These are phyloP conservation scores for Pardosa pseudoannulata DNA, from an alignment of 2,888 invertebrate genomes.

Conservation along the genomic window DNA sequence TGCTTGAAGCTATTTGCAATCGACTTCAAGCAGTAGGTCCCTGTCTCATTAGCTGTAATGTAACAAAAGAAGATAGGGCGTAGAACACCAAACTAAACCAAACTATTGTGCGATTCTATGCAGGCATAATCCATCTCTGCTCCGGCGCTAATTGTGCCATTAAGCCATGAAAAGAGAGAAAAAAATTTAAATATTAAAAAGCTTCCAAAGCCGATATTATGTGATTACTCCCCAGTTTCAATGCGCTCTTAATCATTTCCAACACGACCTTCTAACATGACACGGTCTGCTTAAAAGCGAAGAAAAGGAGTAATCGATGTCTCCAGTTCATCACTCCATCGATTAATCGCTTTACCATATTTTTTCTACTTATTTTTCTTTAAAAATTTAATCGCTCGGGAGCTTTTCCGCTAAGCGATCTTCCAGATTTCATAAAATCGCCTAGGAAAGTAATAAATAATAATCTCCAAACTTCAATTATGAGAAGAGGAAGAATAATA, in stretches of 20 bases:
- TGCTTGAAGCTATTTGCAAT: no score
- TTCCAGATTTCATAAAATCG: background rate
- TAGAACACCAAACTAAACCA: no score
- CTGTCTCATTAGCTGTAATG: no score
- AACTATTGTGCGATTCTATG: no score
- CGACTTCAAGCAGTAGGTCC: no score
- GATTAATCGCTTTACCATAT: constrained; percentile 10
- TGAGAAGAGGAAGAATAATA: background rate
- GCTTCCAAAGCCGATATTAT: background rate
- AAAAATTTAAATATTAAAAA: no score
- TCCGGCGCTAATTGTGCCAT: background rate
- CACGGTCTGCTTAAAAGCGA: background rate
- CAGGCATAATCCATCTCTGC: no score
- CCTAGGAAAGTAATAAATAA: constrained; percentile 25
- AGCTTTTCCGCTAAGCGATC: constrained; percentile 12
- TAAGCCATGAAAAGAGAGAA: background rate
- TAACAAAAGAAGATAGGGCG: no score
- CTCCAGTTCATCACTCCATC: constrained; percentile 24
- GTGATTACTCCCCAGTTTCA: background rate
- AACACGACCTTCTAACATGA: constrained; percentile 11
- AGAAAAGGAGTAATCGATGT: constrained; percentile 1
- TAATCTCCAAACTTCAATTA: constrained; percentile 7
- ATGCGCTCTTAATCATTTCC: background rate
- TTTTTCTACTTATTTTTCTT: no score
- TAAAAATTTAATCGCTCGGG: constrained; percentile 25